Conservation (phyloP, 2,797 vertebrate species). For the Oreonectes daqikongensis region DNA sequence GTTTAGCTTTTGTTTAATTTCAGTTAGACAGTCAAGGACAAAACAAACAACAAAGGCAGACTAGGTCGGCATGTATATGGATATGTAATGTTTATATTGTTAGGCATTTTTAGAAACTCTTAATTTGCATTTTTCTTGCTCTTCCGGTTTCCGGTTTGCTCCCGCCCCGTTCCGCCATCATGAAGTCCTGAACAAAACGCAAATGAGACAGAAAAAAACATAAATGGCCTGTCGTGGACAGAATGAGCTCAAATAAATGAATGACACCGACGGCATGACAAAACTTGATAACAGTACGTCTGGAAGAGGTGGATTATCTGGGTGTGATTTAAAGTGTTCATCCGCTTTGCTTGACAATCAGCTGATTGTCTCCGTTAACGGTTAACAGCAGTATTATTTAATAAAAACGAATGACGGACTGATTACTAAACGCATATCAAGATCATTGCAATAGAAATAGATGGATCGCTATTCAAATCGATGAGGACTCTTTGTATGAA, state of each 20-base stretch:
- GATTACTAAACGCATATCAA: neutral
- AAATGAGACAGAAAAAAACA: constrained; percentile 61
- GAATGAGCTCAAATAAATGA: constrained; percentile 56
- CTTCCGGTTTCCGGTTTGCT: constrained; percentile 79
- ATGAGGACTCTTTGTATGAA: constrained; percentile 67
- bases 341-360: constrained; percentile 57
- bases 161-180: constrained; percentile 84
- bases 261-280: constrained; percentile 63
- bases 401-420: neutral
- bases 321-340: constrained; percentile 32
- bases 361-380: constrained; percentile 48
- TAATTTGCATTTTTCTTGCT: constrained; percentile 13
- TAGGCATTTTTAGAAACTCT: neutral
- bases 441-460: neutral
- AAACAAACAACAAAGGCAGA: neutral
- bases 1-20: no score
- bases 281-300: constrained; percentile 58
- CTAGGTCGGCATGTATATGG: no score
- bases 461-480: constrained; percentile 46
- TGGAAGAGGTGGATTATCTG: constrained; percentile 59
- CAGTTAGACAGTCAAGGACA: neutral
- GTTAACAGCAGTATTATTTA: neutral
- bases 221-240: constrained; percentile 64
- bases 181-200: constrained; percentile 81
- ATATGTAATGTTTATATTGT: neutral